Conservation (phyloP, 2,888 invertebrate species). For the Busseola fusca region DNA sequence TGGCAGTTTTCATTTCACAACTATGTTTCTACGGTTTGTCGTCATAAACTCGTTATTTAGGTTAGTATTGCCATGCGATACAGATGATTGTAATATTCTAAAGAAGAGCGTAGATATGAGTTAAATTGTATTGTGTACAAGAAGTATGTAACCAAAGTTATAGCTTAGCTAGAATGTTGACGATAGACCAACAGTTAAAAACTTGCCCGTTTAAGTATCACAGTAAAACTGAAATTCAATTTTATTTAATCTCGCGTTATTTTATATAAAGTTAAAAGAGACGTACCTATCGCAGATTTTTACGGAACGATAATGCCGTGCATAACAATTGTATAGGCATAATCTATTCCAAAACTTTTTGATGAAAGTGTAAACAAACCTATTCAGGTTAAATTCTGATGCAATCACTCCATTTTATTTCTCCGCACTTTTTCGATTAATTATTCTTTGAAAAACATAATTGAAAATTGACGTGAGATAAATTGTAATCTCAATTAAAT, state of each 20-base stretch:
- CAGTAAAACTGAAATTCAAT: neutral
- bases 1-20: conserved; percentile 40
- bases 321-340: neutral
- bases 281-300: neutral
- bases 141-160: conserved; percentile 4
- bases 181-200: neutral
- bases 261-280: neutral
- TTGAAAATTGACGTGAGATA: neutral
- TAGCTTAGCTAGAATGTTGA: neutral
- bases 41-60: neutral
- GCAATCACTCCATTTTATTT: neutral
- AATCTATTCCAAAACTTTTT: neutral
- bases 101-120: conserved; percentile 10
- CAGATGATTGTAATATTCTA: neutral
- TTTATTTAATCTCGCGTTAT: neutral
- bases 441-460: neutral
- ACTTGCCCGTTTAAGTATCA: neutral
- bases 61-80: conserved; percentile 17
- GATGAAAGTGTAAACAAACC: neutral
- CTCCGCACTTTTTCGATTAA: neutral
- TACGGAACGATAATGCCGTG: neutral
- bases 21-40: conserved; percentile 20
- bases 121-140: neutral
- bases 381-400: neutral
- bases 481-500: neutral